A percentile compares a stretch with the other conserved stretches of the same genome.
Evolutionary conservation across 2,113 vertebrate genomes (phyloP).

Genomic region (Amblyornis subalaris): DNA sequence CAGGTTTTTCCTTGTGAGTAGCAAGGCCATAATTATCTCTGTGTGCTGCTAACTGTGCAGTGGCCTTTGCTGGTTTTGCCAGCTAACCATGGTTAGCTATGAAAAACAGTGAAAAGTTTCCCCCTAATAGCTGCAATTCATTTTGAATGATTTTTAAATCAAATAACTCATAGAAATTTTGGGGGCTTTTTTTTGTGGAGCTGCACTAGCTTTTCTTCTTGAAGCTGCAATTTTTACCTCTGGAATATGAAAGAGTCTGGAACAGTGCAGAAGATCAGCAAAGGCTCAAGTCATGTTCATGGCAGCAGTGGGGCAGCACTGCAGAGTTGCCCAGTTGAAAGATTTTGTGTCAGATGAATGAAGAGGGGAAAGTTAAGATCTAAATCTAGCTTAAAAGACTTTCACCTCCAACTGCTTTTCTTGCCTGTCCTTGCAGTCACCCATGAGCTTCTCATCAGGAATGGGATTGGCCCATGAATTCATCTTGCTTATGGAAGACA

Average conservation of each 20-base stretch:
- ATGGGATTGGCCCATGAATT: neutral
- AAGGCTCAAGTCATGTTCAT: neutral
- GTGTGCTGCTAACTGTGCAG: neutral
- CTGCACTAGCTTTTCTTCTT: no score
- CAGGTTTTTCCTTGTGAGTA: neutral
- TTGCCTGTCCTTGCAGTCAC: neutral
- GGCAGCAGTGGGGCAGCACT: accelerated
- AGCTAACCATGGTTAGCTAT: neutral
- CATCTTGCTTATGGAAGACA: neutral
- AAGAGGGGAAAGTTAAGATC: neutral
- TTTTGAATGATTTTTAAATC: neutral
- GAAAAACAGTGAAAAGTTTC: neutral
- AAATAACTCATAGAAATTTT: neutral
- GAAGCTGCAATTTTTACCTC: neutral
- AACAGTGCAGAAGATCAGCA: neutral
- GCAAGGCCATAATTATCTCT: neutral
- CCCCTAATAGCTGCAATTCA: neutral
- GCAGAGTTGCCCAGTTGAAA: neutral
- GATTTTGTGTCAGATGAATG: neutral
- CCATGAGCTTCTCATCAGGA: neutral
- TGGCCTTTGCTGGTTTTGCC: neutral
- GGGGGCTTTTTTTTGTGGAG: no score
- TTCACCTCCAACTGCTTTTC: neutral
- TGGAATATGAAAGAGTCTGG: neutral
- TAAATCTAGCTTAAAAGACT: neutral